phyloP scores from a whole-genome alignment of 2,888 invertebrate species.

The Drosophila setosimentum region DNA sequence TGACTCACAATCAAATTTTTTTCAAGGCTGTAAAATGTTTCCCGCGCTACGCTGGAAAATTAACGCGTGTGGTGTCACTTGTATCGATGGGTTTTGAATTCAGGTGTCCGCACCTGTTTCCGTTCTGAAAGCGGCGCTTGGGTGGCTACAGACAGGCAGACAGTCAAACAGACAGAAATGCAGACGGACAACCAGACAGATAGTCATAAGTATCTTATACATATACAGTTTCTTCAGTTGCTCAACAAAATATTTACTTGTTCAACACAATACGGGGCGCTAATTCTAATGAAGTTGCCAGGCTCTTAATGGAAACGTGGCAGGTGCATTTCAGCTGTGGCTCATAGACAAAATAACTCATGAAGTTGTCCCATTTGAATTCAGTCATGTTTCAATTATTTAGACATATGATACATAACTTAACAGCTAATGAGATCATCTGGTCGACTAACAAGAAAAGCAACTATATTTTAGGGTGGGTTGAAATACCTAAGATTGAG shows the following conservation, averaged over 20 bases:
- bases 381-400: slow-evolving; percentile 43
- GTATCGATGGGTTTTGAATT: slow-evolving; percentile 34
- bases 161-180: background rate
- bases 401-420: slow-evolving; percentile 36
- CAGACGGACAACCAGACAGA: background rate
- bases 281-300: slow-evolving; percentile 71
- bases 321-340: slow-evolving; percentile 58
- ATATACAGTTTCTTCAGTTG: slow-evolving; percentile 8
- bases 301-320: slow-evolving; percentile 51
- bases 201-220: slow-evolving; percentile 3
- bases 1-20: slow-evolving; percentile 48
- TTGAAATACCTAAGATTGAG: slow-evolving; percentile 7
- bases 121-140: slow-evolving; percentile 55
- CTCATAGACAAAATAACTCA: slow-evolving; percentile 25
- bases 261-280: slow-evolving; percentile 40
- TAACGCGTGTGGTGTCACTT: slow-evolving; percentile 60
- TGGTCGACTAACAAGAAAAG: background rate
- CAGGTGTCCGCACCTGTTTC: slow-evolving; percentile 65
- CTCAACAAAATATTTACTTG: slow-evolving; percentile 64
- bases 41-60: slow-evolving; percentile 42
- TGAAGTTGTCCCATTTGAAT: slow-evolving; percentile 20
- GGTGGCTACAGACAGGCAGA: slow-evolving; percentile 14
- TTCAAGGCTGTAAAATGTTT: slow-evolving; percentile 23
- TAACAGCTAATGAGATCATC: slow-evolving; percentile 48
- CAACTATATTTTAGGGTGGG: slow-evolving; percentile 11